Evolutionary conservation across 1,140 invertebrate genomes (phyloP), one percentile per base, ranked within the genome.

Genomic region (Magallana angulata): DNA sequence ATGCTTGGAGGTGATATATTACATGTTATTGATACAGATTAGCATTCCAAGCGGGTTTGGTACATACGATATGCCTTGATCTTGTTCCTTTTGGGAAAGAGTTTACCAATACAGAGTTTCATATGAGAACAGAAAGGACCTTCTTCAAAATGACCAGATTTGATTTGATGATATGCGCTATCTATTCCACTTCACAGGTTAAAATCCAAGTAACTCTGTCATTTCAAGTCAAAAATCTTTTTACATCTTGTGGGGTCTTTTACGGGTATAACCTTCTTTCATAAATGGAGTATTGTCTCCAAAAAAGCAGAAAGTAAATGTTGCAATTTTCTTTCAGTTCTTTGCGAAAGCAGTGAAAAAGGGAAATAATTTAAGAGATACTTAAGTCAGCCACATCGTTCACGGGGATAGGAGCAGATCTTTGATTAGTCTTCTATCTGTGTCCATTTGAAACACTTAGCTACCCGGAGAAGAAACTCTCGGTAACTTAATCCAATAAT

Each of bases 11-110:
- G 68, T 30, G 68, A 76, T 30, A 76, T 76, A 76, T 76, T 76
- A 76, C 68, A 76, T 76, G 68, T 76, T 76, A 76, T 76, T 76
- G 68, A 76, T 76, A 76, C 68, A 36, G 68, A 76, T 76, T 76
- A 36, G 68, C 68, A 76, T 76, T 48, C 68, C 68, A 76, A 24
- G 24, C 68, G 18, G 24, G 68, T 76, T 30, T 76, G 24, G 68
- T 30, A 76, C 68, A 76, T 30, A 76, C 68, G 68, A 76, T 76
- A 76, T 76, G 68, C 24, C 68, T 76, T 76, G 8, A 12, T 36
- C 68, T 12, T 12, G 11, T 76, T 12, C 68, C 68, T 30, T 11
- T 48, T 12, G 6, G 24, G 24, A 76, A 16, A 64, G 24, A 76
- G 68, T 48, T 36, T 36, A 30, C 36, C 18, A 30, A 30, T 76